Evolutionary conservation across 2,113 vertebrate species (phyloP).

Genomic region (Menura novaehollandiae): DNA sequence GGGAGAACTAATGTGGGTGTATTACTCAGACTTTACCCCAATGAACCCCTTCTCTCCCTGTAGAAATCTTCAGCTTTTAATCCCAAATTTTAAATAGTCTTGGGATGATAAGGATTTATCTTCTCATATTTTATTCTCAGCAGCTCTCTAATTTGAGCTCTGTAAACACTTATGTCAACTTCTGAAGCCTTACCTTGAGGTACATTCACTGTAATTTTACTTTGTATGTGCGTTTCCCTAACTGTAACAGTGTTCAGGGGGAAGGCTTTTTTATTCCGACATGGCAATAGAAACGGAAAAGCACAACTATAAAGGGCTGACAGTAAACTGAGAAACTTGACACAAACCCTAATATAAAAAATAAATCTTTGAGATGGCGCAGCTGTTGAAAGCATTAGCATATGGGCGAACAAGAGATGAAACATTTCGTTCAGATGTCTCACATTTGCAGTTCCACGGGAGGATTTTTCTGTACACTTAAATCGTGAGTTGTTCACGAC

Average conservation of each 20-base stretch:
- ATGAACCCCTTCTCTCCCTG: accelerated
- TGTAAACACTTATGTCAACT: background rate
- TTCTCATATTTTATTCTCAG: background rate
- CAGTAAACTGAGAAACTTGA: background rate
- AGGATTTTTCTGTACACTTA: background rate
- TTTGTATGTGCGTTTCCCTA: accelerated
- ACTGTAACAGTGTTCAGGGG: too few relatives aligned
- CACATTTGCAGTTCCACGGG: background rate
- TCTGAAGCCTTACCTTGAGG: background rate
- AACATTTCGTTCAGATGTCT: background rate
- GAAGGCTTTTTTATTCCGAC: background rate
- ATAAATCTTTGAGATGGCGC: background rate
- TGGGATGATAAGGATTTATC: background rate
- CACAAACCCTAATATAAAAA: background rate
- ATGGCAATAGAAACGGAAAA: background rate
- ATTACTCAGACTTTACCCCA: background rate
- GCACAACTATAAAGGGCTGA: background rate
- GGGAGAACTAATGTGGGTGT: background rate
- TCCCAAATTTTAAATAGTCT: background rate
- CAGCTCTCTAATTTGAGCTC: background rate
- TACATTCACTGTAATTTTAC: accelerated
- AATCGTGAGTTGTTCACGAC: background rate
- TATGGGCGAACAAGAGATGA: background rate
- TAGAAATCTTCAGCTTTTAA: background rate
- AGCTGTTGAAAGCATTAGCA: too few relatives aligned